These are phyloP conservation scores for Chaetophractus vellerosus DNA, from an alignment of 2,797 vertebrate species.

Conservation along the genomic window DNA sequence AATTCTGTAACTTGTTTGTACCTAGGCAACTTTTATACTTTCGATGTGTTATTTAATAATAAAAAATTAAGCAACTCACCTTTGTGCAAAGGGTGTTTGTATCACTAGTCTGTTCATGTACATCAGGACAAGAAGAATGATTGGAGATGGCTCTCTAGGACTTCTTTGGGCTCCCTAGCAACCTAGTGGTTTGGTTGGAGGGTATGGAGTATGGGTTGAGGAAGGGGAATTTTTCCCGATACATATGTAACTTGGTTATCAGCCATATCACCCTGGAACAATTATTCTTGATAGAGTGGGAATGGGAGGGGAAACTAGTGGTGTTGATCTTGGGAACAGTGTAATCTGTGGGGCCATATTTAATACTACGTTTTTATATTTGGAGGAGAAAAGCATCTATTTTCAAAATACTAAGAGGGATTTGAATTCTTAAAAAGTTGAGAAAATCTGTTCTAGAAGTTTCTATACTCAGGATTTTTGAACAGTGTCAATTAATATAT, in stretches of 20 bases:
- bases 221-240: not conserved
- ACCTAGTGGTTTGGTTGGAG: not conserved
- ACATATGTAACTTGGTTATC: no score
- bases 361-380: not conserved
- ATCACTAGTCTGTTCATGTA: not conserved
- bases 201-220: not conserved
- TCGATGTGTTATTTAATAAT: slow-evolving; percentile 55
- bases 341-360: not conserved
- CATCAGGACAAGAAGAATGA: not conserved
- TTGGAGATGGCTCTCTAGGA: not conserved
- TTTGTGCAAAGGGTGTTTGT: slow-evolving; percentile 13
- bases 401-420: slow-evolving; percentile 16
- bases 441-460: slow-evolving; percentile 40
- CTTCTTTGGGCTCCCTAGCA: not conserved
- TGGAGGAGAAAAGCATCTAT: not conserved
- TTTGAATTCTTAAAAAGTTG: not conserved
- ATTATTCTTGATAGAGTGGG: not conserved
- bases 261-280: not conserved
- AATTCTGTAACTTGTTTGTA: slow-evolving; percentile 53
- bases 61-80: not conserved
- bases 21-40: slow-evolving; percentile 59
- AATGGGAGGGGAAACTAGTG: not conserved
- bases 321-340: not conserved
- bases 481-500: not conserved
- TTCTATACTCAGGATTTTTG: not conserved